Conservation (phyloP, 1,140 invertebrate genomes). For the Goniozus legneri region DNA sequence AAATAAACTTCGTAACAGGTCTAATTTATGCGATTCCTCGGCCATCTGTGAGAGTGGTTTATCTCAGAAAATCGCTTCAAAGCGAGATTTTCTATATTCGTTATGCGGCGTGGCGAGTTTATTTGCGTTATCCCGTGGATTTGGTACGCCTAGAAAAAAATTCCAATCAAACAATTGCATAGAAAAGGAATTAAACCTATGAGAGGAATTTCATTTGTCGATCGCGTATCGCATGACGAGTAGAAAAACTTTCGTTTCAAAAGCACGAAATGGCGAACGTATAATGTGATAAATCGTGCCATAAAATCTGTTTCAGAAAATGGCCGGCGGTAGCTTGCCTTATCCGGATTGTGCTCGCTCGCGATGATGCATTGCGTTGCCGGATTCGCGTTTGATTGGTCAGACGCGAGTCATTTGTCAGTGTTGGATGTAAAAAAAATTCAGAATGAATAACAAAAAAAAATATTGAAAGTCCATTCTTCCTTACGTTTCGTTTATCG, state of each 20-base stretch:
- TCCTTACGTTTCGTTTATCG: conserved; percentile 11
- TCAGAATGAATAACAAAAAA: no score
- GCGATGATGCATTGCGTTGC: conserved; percentile 17
- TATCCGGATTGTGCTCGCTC: no score
- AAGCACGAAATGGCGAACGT: not conserved
- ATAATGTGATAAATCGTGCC: conserved; percentile 14
- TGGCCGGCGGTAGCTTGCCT: conserved; percentile 3
- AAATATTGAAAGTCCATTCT: conserved; percentile 16
- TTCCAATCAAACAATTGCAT: not conserved
- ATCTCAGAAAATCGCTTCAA: conserved; percentile 3
- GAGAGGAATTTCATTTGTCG: no score
- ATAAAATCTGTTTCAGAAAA: not conserved
- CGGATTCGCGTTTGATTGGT: conserved; percentile 10
- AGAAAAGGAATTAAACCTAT: not conserved
- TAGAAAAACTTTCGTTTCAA: not conserved
- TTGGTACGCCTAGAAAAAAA: not conserved
- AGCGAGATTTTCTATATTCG: not conserved
- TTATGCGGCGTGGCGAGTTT: not conserved
- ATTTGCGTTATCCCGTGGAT: not conserved
- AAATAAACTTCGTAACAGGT: no score
- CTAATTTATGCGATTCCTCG: conserved; percentile 5
- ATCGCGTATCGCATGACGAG: not conserved
- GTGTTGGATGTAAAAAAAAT: no score
- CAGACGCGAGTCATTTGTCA: conserved; percentile 18
- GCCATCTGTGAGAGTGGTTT: conserved; percentile 13